phyloP scores from a whole-genome alignment of 2,888 invertebrate genomes.

The Oxytorus armatus region DNA sequence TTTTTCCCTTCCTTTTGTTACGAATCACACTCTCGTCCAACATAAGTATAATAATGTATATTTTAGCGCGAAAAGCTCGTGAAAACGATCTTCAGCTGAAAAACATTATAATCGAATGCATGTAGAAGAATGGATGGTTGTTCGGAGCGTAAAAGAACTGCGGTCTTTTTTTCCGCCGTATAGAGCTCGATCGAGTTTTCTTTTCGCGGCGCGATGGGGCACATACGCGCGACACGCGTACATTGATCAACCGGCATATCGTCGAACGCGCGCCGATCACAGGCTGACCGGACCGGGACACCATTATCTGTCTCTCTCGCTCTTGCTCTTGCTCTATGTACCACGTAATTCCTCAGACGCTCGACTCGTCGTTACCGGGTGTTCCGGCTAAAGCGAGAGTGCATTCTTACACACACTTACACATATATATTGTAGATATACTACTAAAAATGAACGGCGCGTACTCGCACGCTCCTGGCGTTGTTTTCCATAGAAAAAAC shows the following conservation, averaged over 20 bases:
- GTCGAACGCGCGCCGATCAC: slow-evolving; percentile 61
- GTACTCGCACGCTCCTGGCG: slow-evolving; percentile 17
- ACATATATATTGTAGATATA: background rate
- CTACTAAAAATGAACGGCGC: background rate
- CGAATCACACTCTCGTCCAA: background rate
- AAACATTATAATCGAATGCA: no score
- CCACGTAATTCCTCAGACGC: slow-evolving; percentile 26
- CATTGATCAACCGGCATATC: slow-evolving; percentile 37
- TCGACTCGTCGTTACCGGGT: slow-evolving; percentile 42
- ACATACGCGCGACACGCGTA: slow-evolving; percentile 9
- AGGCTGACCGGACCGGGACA: slow-evolving; percentile 54
- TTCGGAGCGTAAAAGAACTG: background rate
- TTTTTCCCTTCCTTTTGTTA: slow-evolving; percentile 7
- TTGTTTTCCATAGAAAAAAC: slow-evolving; percentile 23
- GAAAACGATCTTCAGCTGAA: no score
- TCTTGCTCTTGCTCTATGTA: slow-evolving; percentile 27
- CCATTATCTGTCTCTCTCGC: slow-evolving; percentile 23
- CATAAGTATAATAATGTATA: no score
- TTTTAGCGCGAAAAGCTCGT: no score
- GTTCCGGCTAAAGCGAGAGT: slow-evolving; percentile 52
- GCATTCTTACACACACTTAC: slow-evolving; percentile 33
- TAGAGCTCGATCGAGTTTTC: slow-evolving; percentile 47
- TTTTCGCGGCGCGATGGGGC: slow-evolving; percentile 28
- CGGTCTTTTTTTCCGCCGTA: slow-evolving; percentile 30
- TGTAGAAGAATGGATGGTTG: no score